Evolutionary conservation across 2,113 vertebrate species (phyloP).

Genomic region (Gorsachius goisagi): DNA sequence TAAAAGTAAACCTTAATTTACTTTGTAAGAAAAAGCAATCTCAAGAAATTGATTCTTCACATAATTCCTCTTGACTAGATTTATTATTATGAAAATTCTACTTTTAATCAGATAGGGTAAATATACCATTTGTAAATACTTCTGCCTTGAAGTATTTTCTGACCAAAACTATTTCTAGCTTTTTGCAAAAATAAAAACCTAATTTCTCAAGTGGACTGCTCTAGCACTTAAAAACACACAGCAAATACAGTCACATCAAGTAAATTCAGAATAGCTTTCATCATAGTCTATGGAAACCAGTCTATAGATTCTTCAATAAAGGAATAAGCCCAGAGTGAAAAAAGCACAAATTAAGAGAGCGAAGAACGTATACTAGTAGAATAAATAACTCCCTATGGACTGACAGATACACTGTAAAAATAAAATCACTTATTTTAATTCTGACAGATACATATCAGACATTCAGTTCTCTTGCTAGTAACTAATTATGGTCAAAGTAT

Average conservation of each 20-base stretch:
- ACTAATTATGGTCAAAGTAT: neutral
- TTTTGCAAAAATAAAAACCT: neutral
- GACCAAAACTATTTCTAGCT: neutral
- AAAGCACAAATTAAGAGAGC: neutral
- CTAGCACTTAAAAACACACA: neutral
- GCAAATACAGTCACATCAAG: neutral
- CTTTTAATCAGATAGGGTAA: neutral
- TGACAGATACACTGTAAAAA: neutral
- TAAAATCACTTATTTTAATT: constrained; percentile 18
- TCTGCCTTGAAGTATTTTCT: neutral
- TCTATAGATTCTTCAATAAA: neutral
- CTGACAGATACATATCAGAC: neutral
- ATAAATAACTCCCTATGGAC: neutral
- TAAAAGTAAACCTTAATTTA: neutral
- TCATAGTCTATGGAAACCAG: neutral
- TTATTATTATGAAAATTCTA: neutral
- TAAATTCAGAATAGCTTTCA: neutral
- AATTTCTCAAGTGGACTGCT: neutral
- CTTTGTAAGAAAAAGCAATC: neutral
- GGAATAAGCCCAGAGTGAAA: neutral
- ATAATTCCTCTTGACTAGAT: neutral
- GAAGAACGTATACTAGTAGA: neutral
- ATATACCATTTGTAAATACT: neutral
- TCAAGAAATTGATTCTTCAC: neutral
- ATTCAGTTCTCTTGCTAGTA: neutral